Evolutionary conservation across 2,113 vertebrate genomes (phyloP), one percentile per base, ranked within the genome.

Genomic region (Myxocyprinus asiaticus): DNA sequence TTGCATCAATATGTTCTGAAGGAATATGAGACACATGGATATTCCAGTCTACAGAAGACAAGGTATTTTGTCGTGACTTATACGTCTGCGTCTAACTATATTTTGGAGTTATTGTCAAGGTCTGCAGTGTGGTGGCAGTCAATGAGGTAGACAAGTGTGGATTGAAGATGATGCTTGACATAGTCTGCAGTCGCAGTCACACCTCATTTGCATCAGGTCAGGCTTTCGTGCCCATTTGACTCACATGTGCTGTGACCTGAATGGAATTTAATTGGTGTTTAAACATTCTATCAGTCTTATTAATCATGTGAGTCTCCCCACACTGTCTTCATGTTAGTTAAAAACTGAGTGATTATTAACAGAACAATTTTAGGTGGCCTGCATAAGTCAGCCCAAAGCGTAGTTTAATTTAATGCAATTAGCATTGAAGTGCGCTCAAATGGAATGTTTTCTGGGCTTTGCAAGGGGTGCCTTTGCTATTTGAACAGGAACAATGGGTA

Each of bases 211-310:
- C 61, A 61, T 63, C 44, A 8, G 65, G 59, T 42, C n/a, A 61
- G 55, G 56, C 61, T 11, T 8, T 22, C 42, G 42, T 63, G 47
- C 55, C 10, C 10, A 14, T 74, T 53, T 59, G 15, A 33, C 22
- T 33, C 22, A 48, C 63, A 4, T 56, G 15, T 11, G 15, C 44
- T 9, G 42, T 65, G 65, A 68, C 45, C 79, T 68, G 65, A 62
- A 69, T 50, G 9, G 9, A 48, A 22, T 48, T 42, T 14, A 76
- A 76, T 63, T 73, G 68, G 61, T 56, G 61, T 61, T 70, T 44
- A 62, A 58, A 66, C 51, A 79, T 56, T 65, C 48, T 22, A 73
- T 80, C 61, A 66, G 66, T 73, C 62, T 47, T 80, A 73, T 80
- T 79, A 59, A 64, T 22, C 5, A 17, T 72, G 50, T 72, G 61